Base-by-base conservation (phyloP, 2,888 invertebrate genomes). In the Lepidocyrtinus sp. region DNA sequence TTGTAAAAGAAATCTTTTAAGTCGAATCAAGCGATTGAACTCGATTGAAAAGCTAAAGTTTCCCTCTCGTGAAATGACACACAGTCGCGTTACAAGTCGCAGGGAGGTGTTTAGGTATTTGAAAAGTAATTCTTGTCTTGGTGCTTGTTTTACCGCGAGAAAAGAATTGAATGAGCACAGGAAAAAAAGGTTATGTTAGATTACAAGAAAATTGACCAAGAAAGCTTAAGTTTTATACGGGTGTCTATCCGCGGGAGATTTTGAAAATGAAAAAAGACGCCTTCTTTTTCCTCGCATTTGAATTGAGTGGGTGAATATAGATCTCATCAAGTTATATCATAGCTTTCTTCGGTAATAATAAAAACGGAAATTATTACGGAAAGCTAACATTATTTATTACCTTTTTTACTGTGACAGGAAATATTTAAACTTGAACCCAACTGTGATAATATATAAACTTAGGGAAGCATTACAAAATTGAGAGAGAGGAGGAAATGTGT, bases 371-470 rank as follows among this genome's bases (percentile, higher is more conserved):
- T n/a, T n/a, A n/a, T n/a, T n/a, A n/a, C n/a, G n/a, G n/a, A n/a
- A n/a, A n/a, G n/a, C n/a, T n/a, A n/a, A n/a, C n/a, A 46, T 46
- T 64, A 26, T 55, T 50, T 26, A 70, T 67, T 71, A 75, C 79
- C 79, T 74, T 59, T 80, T 70, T 50, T 9, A 59, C 3, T 59
- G 9, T 59, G n/a, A 9, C 71, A 24, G 21, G 59, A 50, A 59
- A 5, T 36, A 36, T 36, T 36, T 36, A 36, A n/a, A 81, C 75
- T 71, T 81, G 75, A 81, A 81, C 81, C 73, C 61, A 75, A 74
- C 81, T 81, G 81, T 81, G 81, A 81, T 81, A 81, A 75, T 74
- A 59, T 27, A 17, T 70, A 55, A 75, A 74, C 73, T 50, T 75
- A 75, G 75, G 80, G 80, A 80, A 71, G 62, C 75, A 59, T 59